These are phyloP conservation scores for Rhodeus uyekii DNA, from an alignment of 2,797 vertebrate genomes.

Conservation along the genomic window DNA sequence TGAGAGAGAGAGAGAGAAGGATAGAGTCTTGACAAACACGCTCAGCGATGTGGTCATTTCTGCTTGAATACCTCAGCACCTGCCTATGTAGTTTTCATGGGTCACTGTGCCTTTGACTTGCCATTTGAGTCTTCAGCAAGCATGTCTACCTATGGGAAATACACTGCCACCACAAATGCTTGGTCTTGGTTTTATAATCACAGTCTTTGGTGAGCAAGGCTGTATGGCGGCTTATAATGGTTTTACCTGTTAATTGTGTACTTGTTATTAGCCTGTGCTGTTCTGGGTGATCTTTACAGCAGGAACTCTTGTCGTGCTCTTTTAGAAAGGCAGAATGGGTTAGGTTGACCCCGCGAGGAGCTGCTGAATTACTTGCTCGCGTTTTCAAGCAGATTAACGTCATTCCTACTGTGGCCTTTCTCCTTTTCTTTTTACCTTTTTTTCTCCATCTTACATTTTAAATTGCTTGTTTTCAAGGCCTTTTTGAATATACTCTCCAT, in stretches of 20 bases:
- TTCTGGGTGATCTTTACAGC: not conserved
- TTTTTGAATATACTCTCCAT: not conserved
- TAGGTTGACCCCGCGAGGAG: not conserved
- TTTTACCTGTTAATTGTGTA: not conserved
- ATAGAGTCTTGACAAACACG: constrained; percentile 47
- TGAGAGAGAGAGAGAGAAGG: constrained; percentile 31
- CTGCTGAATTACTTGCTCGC: not conserved
- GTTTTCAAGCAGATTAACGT: not conserved
- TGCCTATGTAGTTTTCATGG: constrained; percentile 41
- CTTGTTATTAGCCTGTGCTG: not conserved
- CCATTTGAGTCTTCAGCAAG: constrained; percentile 40
- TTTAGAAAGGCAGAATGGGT: constrained; percentile 6
- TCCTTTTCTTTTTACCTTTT: not conserved
- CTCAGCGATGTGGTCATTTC: constrained; percentile 37
- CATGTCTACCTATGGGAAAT: not conserved
- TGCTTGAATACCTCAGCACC: constrained; percentile 37
- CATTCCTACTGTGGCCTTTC: not conserved
- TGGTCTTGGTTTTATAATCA: constrained; percentile 7
- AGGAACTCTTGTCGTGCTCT: not conserved
- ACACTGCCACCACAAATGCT: not conserved
- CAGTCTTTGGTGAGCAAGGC: not conserved
- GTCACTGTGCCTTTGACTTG: constrained; percentile 45
- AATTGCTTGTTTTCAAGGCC: not conserved
- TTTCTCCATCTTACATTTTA: not conserved
- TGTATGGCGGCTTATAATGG: not conserved